A percentile compares a stretch with the other conserved stretches of the same genome.
Evolutionary conservation across 2,797 vertebrate genomes (phyloP).

Genomic region (Oophaga sylvatica): DNA sequence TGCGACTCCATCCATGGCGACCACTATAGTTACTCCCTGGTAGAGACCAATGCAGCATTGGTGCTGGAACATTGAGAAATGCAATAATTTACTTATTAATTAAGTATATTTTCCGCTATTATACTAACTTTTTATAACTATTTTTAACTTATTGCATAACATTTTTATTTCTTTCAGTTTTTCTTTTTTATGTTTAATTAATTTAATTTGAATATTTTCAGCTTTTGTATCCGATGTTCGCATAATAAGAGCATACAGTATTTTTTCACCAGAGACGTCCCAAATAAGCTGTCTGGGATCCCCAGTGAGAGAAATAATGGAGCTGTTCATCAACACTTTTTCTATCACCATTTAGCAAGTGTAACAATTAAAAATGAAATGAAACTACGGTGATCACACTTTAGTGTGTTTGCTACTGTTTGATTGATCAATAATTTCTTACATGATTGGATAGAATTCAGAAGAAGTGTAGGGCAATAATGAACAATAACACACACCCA

Average conservation of each 20-base stretch:
- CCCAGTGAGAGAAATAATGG: neutral
- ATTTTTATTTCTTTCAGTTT: neutral
- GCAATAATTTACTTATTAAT: no score
- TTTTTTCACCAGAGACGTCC: neutral
- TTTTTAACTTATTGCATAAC: neutral
- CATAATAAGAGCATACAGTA: no score
- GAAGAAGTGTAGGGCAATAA: no score
- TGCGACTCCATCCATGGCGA: no score
- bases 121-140: no score
- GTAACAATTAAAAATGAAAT: neutral
- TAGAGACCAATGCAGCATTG: no score
- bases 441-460: no score
- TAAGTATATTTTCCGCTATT: no score
- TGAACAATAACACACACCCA: no score
- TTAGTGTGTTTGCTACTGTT: neutral
- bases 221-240: neutral
- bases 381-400: neutral
- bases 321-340: neutral
- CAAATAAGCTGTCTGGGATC: neutral
- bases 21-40: no score
- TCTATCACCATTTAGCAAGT: constrained; percentile 8
- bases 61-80: no score
- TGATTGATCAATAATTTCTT: neutral
- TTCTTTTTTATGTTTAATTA: neutral
- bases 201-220: neutral